phyloP scores from a whole-genome alignment of 1,140 invertebrate species.

The Drosophila pachea region DNA sequence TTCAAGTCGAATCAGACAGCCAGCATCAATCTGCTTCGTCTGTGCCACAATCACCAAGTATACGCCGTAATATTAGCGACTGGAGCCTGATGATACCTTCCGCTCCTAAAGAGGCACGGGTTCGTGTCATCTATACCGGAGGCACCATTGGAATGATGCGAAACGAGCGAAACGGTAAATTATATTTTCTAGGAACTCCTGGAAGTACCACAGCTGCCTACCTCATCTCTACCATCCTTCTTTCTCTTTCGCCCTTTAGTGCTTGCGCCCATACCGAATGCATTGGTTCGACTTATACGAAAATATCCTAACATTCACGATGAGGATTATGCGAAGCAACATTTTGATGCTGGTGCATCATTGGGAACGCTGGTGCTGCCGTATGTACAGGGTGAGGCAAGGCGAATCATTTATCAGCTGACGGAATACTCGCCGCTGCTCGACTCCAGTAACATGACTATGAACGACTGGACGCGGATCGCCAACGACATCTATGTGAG shows the following conservation, averaged over 20 bases:
- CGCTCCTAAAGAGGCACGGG: constrained; percentile 80
- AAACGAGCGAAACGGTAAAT: constrained; percentile 84
- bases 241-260: constrained; percentile 78
- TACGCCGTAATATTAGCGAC: constrained; percentile 64
- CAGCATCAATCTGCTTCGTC: too few species aligned
- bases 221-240: background rate
- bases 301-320: constrained; percentile 88
- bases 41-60: too few species aligned
- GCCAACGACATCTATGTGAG: constrained; percentile 92
- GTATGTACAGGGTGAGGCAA: constrained; percentile 79
- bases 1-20: too few species aligned
- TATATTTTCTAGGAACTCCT: too few species aligned
- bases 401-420: constrained; percentile 88
- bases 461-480: constrained; percentile 93
- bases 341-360: constrained; percentile 79
- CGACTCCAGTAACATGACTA: constrained; percentile 96
- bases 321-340: constrained; percentile 81
- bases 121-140: constrained; percentile 91
- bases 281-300: constrained; percentile 82
- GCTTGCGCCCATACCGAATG: constrained; percentile 83
- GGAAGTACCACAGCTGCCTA: too few species aligned
- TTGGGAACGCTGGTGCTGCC: constrained; percentile 84
- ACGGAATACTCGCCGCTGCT: constrained; percentile 92
- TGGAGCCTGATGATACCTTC: constrained; percentile 65
- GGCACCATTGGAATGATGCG: constrained; percentile 94